A percentile compares a stretch with the other conserved stretches of the same genome.
Conservation (phyloP, 92 coral and sea anemone genomes). For the Virgularia gustaviana region DNA sequence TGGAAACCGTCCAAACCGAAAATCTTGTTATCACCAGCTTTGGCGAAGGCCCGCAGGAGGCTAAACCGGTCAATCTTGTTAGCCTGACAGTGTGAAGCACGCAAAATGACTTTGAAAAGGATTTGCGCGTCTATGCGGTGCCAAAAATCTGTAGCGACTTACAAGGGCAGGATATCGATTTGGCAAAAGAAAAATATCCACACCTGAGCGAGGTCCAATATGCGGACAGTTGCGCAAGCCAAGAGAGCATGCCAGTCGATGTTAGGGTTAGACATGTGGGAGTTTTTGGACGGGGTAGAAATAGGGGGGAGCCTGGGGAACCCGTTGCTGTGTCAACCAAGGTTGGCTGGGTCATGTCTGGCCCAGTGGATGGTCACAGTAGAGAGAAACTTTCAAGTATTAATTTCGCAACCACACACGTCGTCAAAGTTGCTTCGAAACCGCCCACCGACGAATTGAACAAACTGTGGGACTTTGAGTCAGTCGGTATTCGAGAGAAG, state of each 20-base stretch:
- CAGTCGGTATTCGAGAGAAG: slow-evolving; percentile 30
- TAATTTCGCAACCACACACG: slow-evolving; percentile 32
- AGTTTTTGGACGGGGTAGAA: background rate
- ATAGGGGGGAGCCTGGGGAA: background rate
- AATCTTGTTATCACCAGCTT: slow-evolving; percentile 20
- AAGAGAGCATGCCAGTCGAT: background rate
- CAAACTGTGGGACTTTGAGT: slow-evolving; percentile 21
- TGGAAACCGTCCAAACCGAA: slow-evolving; percentile 16
- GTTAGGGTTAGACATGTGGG: background rate
- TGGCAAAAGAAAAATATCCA: slow-evolving; percentile 9
- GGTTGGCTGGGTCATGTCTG: background rate
- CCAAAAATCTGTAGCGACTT: background rate
- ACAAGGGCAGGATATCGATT: background rate
- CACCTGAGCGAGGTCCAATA: slow-evolving; percentile 1
- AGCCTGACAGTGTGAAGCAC: background rate
- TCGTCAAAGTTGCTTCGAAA: slow-evolving; percentile 18
- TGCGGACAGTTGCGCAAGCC: background rate
- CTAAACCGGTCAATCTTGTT: background rate
- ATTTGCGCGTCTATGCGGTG: background rate
- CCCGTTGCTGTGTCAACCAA: slow-evolving; percentile 4
- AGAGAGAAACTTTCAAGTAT: slow-evolving; percentile 19
- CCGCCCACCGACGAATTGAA: background rate
- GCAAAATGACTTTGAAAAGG: background rate
- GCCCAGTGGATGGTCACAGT: background rate
- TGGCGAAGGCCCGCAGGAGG: too few species aligned